Conservation (phyloP, 2,797 vertebrate genomes). For the Chloroceryle amazona region DNA sequence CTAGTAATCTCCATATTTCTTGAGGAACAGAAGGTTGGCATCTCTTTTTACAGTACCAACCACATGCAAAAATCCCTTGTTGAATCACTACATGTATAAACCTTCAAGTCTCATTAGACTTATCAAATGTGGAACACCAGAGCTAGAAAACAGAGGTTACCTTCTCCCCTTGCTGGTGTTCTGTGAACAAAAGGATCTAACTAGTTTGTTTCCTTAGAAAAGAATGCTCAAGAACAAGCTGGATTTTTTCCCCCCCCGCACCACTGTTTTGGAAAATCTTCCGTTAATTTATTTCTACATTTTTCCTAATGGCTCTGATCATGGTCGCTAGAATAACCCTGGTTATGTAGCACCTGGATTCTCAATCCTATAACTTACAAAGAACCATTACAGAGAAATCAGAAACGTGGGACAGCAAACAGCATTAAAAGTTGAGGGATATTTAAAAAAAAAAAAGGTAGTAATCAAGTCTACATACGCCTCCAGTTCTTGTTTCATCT, state of each 20-base stretch:
- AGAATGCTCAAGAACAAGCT: neutral
- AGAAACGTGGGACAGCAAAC: slow-evolving; percentile 45
- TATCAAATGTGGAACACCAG: neutral
- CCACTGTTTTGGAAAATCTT: slow-evolving; percentile 7
- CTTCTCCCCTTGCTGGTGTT: neutral
- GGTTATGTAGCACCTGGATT: slow-evolving; percentile 7
- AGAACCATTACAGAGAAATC: slow-evolving; percentile 40
- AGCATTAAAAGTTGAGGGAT: neutral
- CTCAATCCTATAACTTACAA: slow-evolving; percentile 39
- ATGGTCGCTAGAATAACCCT: slow-evolving; percentile 60
- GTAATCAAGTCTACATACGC: slow-evolving; percentile 88
- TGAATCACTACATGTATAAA: neutral
- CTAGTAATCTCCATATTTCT: neutral
- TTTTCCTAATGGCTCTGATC: slow-evolving; percentile 82
- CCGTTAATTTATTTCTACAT: slow-evolving; percentile 48
- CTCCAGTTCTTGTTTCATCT: slow-evolving; percentile 99
- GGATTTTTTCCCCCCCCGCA: neutral
- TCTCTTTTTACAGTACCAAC: neutral
- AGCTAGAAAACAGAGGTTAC: neutral
- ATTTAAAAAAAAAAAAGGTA: neutral
- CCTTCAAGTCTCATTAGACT: neutral
- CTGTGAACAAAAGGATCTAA: neutral
- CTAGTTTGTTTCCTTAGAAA: neutral
- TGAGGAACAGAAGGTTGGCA: neutral
- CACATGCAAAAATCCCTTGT: neutral